Conservation (phyloP, 1,140 invertebrate genomes). For the Phymorhynchus buccinoides region DNA sequence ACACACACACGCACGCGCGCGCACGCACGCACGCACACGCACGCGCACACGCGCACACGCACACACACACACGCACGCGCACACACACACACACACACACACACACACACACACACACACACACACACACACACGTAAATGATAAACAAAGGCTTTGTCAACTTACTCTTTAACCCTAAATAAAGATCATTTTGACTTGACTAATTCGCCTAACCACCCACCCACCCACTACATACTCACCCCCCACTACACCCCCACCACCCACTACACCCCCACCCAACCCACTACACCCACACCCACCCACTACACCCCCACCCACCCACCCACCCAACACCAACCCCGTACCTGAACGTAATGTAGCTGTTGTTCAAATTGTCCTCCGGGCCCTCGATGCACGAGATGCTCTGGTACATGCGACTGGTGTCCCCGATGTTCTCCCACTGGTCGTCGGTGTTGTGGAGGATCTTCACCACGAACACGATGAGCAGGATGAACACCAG, state of each 20-base stretch:
- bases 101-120: no score
- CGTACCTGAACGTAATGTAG: conserved; percentile 64
- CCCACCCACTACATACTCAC: no score
- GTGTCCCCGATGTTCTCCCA: conserved; percentile 53
- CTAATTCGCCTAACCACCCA: background rate
- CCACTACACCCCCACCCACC: background rate
- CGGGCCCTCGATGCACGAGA: conserved; percentile 61
- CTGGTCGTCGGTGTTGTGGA: conserved; percentile 56
- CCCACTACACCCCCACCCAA: background rate
- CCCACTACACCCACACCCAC: background rate
- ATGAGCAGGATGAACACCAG: conserved; percentile 71
- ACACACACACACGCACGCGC: background rate
- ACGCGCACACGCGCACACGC: background rate
- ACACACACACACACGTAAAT: no score
- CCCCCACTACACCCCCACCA: background rate
- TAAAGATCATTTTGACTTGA: no score
- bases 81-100: background rate
- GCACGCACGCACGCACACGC: no score
- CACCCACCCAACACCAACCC: background rate
- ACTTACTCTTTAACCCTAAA: no score
- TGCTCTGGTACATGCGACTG: conserved; percentile 58
- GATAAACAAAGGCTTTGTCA: no score
- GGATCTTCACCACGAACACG: conserved; percentile 63
- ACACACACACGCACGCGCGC: no score
- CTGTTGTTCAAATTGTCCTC: conserved; percentile 66